Evolutionary conservation across 1,140 invertebrate genomes (phyloP).

Genomic region (Teleogryllus occipitalis): DNA sequence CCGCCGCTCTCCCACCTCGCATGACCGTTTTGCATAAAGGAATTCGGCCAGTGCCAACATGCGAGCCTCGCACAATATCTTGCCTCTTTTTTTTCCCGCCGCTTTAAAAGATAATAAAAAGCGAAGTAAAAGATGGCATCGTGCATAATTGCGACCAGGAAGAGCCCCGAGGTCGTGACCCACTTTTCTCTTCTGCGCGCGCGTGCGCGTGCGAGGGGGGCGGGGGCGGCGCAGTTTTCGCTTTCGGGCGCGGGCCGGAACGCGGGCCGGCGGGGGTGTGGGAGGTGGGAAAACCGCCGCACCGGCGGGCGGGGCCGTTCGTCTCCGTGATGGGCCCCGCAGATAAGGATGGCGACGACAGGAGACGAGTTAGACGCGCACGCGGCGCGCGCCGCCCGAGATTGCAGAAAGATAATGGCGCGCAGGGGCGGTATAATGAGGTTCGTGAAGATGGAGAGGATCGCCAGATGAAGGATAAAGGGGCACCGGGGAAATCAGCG

Average conservation of each 20-base stretch:
- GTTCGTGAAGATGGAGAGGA: too few relatives aligned
- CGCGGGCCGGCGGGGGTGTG: background rate
- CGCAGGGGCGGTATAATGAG: too few relatives aligned
- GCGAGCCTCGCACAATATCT: background rate
- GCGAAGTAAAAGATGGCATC: background rate
- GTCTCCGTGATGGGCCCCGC: too few relatives aligned
- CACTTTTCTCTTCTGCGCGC: background rate
- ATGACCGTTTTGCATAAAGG: background rate
- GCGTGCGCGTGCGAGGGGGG: background rate
- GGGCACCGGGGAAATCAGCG: too few relatives aligned
- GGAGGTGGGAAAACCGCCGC: too few relatives aligned
- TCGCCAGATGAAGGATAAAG: too few relatives aligned
- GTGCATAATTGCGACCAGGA: background rate
- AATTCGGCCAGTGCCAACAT: background rate
- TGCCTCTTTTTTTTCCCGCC: background rate
- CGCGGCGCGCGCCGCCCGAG: too few relatives aligned
- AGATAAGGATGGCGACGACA: too few relatives aligned
- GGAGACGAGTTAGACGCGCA: too few relatives aligned
- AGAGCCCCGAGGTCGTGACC: background rate
- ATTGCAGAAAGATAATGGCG: too few relatives aligned
- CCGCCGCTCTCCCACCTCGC: background rate
- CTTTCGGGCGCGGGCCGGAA: background rate
- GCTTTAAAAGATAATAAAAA: background rate
- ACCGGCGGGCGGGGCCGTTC: too few relatives aligned
- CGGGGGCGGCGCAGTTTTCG: background rate